Percentiles rank a stretch among this genome's conserved stretches.
Evolutionary conservation across 2,113 vertebrate species (phyloP).

Genomic region (Aspidoscelis tigris): DNA sequence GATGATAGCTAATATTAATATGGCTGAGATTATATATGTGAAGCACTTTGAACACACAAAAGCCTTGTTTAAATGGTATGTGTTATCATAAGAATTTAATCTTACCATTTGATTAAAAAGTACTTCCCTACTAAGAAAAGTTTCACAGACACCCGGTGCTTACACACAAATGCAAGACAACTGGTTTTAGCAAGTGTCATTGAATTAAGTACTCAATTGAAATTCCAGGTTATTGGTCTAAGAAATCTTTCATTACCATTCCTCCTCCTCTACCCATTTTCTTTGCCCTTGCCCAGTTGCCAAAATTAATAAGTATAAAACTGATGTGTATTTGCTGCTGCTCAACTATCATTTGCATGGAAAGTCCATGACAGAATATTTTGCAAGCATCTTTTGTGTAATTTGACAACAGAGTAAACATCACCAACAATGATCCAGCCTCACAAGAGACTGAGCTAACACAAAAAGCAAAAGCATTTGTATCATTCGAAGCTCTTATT

Average conservation of each 20-base stretch:
- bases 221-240: not conserved
- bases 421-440: not conserved
- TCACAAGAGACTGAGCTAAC: constrained; percentile 17
- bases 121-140: no score
- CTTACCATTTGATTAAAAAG: not conserved
- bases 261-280: not conserved
- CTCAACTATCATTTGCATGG: constrained; percentile 13
- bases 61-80: not conserved
- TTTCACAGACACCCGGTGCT: not conserved
- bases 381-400: not conserved
- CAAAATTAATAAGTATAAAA: not conserved
- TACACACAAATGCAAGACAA: not conserved
- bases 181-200: not conserved
- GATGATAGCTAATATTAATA: not conserved
- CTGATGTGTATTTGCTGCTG: not conserved
- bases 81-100: not conserved
- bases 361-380: constrained; percentile 4
- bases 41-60: not conserved
- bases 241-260: not conserved
- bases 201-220: not conserved
- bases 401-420: constrained; percentile 2
- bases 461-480: constrained; percentile 55
- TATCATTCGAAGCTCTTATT: constrained; percentile 61
- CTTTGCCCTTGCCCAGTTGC: not conserved
- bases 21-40: not conserved